Evolutionary conservation across 2,113 vertebrate species (phyloP).

Genomic region (Elaphurus davidianus): DNA sequence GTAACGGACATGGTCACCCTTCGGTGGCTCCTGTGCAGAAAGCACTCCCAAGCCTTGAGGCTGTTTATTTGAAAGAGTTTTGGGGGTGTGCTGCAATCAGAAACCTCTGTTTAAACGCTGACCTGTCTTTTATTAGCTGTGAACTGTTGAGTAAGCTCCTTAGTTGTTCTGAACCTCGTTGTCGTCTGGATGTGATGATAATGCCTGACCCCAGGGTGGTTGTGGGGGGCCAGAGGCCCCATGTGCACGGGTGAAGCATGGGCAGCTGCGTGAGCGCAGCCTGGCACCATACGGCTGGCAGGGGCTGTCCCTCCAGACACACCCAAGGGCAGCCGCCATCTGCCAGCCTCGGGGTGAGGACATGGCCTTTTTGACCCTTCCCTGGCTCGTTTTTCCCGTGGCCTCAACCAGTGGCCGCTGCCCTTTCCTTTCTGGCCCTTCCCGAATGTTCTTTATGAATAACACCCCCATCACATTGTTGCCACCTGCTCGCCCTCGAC

Average conservation of each 20-base stretch:
- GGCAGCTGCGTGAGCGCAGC: neutral
- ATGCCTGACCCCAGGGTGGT: neutral
- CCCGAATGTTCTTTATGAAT: neutral
- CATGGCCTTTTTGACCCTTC: neutral
- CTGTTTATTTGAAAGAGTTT: neutral
- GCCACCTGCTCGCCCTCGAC: neutral
- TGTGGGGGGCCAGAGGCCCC: neutral
- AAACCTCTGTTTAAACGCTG: neutral
- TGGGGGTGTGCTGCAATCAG: neutral
- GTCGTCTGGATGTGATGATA: neutral
- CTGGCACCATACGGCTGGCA: neutral
- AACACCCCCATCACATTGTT: neutral
- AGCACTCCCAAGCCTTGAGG: neutral
- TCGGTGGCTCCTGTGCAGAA: neutral
- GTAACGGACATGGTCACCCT: neutral
- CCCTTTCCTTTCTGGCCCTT: neutral
- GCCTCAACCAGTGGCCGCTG: neutral
- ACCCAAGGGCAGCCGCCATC: neutral
- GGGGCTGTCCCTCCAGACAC: neutral
- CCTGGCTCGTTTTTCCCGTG: neutral
- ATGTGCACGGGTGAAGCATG: neutral
- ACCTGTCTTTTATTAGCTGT: neutral
- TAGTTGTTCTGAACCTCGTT: neutral
- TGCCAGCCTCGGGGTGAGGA: neutral
- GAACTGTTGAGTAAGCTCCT: neutral